phyloP scores from a whole-genome alignment of 2,888 invertebrate species.

The Philonicus albiceps region DNA sequence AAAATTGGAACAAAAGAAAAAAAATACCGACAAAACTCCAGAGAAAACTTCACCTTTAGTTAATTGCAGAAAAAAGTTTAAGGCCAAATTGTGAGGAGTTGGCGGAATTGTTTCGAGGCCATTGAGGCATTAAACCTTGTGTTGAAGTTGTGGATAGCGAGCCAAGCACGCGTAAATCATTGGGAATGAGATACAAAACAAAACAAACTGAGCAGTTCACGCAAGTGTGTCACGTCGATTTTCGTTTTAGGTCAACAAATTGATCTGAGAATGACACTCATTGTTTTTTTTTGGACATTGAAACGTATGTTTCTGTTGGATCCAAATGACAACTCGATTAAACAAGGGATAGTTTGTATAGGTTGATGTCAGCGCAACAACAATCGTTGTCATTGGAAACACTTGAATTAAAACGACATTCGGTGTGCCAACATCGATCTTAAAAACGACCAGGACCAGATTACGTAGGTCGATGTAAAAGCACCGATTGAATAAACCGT shows the following conservation, averaged over 20 bases:
- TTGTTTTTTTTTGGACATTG: background rate
- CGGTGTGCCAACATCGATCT: too few relatives aligned
- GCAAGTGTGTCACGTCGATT: background rate
- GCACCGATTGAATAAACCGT: too few relatives aligned
- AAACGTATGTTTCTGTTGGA: background rate
- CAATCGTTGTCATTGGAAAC: too few relatives aligned
- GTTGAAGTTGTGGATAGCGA: slow-evolving; percentile 47
- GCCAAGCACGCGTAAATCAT: background rate
- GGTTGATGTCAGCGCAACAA: background rate
- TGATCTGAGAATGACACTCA: background rate
- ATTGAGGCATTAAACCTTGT: slow-evolving; percentile 51
- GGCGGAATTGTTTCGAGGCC: slow-evolving; percentile 46
- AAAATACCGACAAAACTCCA: slow-evolving; percentile 30
- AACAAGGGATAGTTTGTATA: background rate
- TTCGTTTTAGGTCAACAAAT: background rate
- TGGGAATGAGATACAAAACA: background rate
- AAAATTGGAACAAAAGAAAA: background rate
- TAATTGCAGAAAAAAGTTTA: background rate
- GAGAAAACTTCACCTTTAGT: slow-evolving; percentile 50
- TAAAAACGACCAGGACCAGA: too few relatives aligned
- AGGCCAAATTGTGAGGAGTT: background rate
- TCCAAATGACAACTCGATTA: background rate
- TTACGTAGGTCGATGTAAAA: too few relatives aligned
- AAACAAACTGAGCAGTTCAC: background rate
- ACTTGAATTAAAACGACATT: too few relatives aligned